Percentiles rank a stretch among this genome's conserved stretches.
Conservation (phyloP, 2,797 vertebrate genomes). For the Synaphobranchus kaupii region DNA sequence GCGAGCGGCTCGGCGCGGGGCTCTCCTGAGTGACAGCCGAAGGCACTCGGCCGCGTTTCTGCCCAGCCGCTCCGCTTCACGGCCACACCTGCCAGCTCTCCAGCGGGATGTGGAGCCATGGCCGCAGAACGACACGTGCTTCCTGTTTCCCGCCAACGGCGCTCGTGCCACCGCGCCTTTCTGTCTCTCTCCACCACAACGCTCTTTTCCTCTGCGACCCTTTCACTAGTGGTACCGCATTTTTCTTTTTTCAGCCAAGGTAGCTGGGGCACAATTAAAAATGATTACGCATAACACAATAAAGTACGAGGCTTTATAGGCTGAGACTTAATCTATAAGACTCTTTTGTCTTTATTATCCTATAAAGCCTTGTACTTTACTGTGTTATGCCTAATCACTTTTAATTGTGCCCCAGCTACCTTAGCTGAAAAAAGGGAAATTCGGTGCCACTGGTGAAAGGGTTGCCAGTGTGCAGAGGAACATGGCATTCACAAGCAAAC, state of each 20-base stretch:
- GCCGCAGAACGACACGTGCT: neutral
- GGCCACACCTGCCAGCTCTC: neutral
- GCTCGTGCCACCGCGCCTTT: neutral
- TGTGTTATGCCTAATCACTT: neutral
- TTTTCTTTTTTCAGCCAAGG: neutral
- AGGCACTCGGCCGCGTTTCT: neutral
- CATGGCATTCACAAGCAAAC: slow-evolving; percentile 48
- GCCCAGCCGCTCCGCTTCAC: neutral
- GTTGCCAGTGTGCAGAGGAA: slow-evolving; percentile 44
- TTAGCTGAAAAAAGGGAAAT: neutral
- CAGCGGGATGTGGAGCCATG: neutral
- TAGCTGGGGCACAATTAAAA: slow-evolving; percentile 7
- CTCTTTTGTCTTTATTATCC: neutral
- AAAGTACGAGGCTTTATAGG: neutral
- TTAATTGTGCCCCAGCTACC: slow-evolving; percentile 8
- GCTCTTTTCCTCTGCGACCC: slow-evolving; percentile 46
- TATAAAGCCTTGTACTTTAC: neutral
- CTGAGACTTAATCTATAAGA: too few relatives aligned
- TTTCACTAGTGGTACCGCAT: neutral
- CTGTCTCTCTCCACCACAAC: too few relatives aligned
- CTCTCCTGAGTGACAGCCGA: neutral
- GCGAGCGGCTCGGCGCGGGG: too few relatives aligned
- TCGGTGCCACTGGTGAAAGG: slow-evolving; percentile 6
- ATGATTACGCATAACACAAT: neutral
- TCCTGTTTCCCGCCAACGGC: neutral